phyloP scores from a whole-genome alignment of 2,797 vertebrate species.

The Mastacembelus armatus region DNA sequence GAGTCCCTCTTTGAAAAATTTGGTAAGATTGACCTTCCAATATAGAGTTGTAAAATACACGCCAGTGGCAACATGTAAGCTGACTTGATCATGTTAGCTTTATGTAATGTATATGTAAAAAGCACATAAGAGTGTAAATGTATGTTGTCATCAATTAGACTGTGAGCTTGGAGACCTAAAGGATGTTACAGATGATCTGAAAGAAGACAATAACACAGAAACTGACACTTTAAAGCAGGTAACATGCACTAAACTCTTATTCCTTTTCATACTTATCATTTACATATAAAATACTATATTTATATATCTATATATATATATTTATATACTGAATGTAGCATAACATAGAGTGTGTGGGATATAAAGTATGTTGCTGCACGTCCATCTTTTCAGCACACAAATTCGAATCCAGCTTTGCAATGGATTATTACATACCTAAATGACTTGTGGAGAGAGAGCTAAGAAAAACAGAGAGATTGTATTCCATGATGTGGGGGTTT shows the following conservation, averaged over 20 bases:
- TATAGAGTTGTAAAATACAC: neutral
- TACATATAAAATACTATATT: neutral
- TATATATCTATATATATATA: no score
- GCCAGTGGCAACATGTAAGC: neutral
- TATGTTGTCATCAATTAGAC: conserved; percentile 78
- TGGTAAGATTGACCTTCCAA: conserved; percentile 78
- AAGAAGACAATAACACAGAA: conserved; percentile 78
- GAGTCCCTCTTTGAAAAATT: conserved; percentile 98
- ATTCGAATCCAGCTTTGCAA: conserved; percentile 6
- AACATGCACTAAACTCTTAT: neutral
- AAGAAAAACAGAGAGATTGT: conserved; percentile 43
- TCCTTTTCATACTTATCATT: neutral
- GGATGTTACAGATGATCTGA: conserved; percentile 89
- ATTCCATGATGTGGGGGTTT: conserved; percentile 54
- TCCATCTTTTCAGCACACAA: neutral
- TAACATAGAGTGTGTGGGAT: neutral
- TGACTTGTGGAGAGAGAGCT: conserved; percentile 24
- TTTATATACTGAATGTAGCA: neutral
- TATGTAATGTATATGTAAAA: neutral
- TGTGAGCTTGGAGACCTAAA: conserved; percentile 91
- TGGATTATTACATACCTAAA: conserved; percentile 8
- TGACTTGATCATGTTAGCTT: neutral
- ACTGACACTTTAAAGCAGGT: conserved; percentile 64
- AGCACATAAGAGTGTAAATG: neutral
- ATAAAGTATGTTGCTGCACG: conserved; percentile 11